These are phyloP conservation scores for Tachyglossus aculeatus DNA, from an alignment of 2,797 vertebrate species.

Conservation along the genomic window DNA sequence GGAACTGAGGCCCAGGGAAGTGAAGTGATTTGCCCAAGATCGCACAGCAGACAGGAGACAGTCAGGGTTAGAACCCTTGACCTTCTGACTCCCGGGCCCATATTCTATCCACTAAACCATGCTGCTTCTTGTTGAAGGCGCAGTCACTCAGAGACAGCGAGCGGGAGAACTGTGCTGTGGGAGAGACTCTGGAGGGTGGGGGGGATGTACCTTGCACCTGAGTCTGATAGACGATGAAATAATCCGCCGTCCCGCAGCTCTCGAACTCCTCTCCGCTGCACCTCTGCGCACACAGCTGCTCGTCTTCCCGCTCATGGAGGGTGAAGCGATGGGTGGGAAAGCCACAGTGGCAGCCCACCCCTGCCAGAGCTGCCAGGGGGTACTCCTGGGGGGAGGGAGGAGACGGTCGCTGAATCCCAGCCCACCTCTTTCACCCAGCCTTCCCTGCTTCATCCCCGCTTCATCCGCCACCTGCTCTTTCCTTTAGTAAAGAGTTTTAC, in stretches of 20 bases:
- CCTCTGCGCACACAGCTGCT: slow-evolving; percentile 87
- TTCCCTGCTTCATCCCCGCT: too few species aligned
- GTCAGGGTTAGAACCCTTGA: too few species aligned
- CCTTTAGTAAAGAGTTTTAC: too few species aligned
- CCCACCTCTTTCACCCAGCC: background rate
- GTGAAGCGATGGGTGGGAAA: slow-evolving; percentile 90
- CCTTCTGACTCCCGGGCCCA: too few species aligned
- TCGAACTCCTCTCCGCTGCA: slow-evolving; percentile 91
- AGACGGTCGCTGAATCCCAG: background rate
- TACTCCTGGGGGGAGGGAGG: slow-evolving; percentile 81
- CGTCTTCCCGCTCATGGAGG: slow-evolving; percentile 90
- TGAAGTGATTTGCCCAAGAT: too few species aligned
- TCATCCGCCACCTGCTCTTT: too few species aligned
- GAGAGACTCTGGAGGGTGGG: background rate
- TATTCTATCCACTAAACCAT: too few species aligned
- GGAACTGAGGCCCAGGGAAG: too few species aligned
- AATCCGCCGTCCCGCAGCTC: slow-evolving; percentile 89
- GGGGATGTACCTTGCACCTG: slow-evolving; percentile 89
- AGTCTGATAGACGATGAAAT: slow-evolving; percentile 95
- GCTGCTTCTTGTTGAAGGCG: too few species aligned
- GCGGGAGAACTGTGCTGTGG: too few species aligned
- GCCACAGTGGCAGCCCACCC: slow-evolving; percentile 86
- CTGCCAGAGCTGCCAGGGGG: slow-evolving; percentile 87
- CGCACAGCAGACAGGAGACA: too few species aligned
- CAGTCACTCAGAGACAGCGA: too few species aligned